A percentile compares a stretch with the other conserved stretches of the same genome.
These are phyloP conservation scores for Mystacornis crossleyi DNA, from an alignment of 2,113 vertebrate genomes.

Conservation along the genomic window DNA sequence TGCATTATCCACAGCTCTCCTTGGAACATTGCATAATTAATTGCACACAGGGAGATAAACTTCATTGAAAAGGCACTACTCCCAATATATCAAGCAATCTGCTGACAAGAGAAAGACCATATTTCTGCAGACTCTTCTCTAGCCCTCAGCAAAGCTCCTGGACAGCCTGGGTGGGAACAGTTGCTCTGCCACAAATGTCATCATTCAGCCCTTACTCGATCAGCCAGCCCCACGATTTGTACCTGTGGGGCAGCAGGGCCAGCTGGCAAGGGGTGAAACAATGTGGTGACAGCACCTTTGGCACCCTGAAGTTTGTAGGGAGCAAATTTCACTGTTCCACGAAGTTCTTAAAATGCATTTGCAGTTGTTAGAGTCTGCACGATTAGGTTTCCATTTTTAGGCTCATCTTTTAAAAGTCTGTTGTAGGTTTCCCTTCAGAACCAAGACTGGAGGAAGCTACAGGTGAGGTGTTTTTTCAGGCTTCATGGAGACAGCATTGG, in stretches of 20 bases:
- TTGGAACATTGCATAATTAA: neutral
- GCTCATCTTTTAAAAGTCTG: neutral
- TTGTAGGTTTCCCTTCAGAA: neutral
- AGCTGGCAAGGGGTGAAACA: neutral
- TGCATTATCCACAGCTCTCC: neutral
- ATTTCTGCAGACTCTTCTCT: neutral
- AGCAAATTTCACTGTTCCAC: neutral
- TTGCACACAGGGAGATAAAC: neutral
- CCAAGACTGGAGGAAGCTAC: neutral
- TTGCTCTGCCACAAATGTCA: neutral
- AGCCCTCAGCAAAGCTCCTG: neutral
- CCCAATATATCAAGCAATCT: neutral
- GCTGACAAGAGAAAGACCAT: neutral
- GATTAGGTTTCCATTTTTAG: neutral
- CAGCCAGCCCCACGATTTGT: rapidly evolving
- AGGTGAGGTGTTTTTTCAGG: neutral
- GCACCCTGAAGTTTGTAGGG: neutral
- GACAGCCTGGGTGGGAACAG: neutral
- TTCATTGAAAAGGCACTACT: neutral
- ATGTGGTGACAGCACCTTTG: neutral
- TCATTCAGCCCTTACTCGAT: neutral
- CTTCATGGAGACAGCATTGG: neutral
- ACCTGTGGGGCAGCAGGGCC: neutral
- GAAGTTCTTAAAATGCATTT: neutral
- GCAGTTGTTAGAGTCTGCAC: neutral